Conservation (phyloP, 2,888 invertebrate species). For the Dromius quadrimaculatus region DNA sequence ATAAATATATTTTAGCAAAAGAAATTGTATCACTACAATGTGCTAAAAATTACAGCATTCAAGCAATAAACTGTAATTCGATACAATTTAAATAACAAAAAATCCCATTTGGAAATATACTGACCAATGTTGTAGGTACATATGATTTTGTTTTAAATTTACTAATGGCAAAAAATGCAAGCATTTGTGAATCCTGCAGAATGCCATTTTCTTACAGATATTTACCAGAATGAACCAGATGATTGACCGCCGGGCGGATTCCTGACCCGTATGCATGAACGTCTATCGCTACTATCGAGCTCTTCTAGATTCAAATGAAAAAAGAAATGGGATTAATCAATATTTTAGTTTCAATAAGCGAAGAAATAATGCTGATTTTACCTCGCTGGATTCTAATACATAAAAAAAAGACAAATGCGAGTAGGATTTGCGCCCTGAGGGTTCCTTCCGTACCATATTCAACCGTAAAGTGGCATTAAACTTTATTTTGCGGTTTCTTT, state of each 20-base stretch:
- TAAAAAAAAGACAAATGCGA: too few relatives aligned
- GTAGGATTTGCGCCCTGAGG: too few relatives aligned
- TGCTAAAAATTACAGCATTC: constrained; percentile 25
- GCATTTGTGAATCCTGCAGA: constrained; percentile 10
- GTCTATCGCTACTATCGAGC: constrained; percentile 77
- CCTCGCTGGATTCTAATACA: not conserved
- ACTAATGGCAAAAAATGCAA: constrained; percentile 40
- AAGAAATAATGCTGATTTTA: constrained; percentile 9
- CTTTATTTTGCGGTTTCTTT: too few relatives aligned
- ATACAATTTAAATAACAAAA: constrained; percentile 31
- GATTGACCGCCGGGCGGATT: constrained; percentile 94
- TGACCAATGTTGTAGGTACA: constrained; percentile 41
- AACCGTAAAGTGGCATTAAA: too few relatives aligned
- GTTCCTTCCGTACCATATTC: too few relatives aligned
- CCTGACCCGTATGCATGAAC: constrained; percentile 86
- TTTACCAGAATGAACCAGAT: constrained; percentile 86
- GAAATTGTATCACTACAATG: constrained; percentile 9
- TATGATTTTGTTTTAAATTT: constrained; percentile 30
- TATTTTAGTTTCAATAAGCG: not conserved
- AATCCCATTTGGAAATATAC: constrained; percentile 38
- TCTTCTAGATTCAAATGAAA: constrained; percentile 74
- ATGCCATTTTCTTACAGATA: not conserved
- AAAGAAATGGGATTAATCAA: constrained; percentile 20
- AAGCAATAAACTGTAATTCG: not conserved
- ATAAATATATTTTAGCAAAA: constrained; percentile 20